phyloP scores from a whole-genome alignment of 2,113 vertebrate species.

The Protobothrops flavoviridis region DNA sequence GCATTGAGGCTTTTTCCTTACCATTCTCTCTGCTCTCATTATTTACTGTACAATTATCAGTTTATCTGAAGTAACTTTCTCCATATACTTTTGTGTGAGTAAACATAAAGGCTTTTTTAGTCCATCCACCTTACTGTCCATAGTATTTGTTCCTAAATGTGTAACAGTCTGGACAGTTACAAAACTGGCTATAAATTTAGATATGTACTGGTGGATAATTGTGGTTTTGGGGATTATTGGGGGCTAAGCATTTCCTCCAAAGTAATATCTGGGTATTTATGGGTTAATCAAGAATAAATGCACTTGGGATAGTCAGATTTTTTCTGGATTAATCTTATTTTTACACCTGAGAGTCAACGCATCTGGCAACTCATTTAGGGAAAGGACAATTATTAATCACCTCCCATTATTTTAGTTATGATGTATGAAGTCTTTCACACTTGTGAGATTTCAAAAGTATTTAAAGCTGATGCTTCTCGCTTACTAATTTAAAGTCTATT shows the following conservation, averaged over 20 bases:
- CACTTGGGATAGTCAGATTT: conserved; percentile 7
- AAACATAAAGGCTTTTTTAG: neutral
- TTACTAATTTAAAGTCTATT: conserved; percentile 73
- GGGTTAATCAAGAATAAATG: neutral
- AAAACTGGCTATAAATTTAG: neutral
- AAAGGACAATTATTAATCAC: conserved; percentile 72
- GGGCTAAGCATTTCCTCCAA: neutral
- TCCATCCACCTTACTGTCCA: neutral
- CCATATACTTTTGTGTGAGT: neutral
- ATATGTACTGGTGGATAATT: neutral
- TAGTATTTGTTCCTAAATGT: neutral
- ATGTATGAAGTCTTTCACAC: conserved; percentile 72
- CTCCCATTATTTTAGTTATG: conserved; percentile 68
- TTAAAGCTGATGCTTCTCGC: conserved; percentile 62
- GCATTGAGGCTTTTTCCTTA: neutral
- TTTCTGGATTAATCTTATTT: conserved; percentile 41
- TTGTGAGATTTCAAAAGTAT: conserved; percentile 66
- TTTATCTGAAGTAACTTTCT: neutral
- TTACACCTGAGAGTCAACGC: conserved; percentile 52
- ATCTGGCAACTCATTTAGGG: conserved; percentile 71
- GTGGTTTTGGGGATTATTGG: neutral
- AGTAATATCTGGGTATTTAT: neutral
- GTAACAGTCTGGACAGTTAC: neutral
- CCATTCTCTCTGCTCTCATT: neutral
- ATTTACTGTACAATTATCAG: neutral